Evolutionary conservation across 2,888 invertebrate species (phyloP), one percentile per base, ranked within the genome.

Genomic region (Napeogenes inachia): DNA sequence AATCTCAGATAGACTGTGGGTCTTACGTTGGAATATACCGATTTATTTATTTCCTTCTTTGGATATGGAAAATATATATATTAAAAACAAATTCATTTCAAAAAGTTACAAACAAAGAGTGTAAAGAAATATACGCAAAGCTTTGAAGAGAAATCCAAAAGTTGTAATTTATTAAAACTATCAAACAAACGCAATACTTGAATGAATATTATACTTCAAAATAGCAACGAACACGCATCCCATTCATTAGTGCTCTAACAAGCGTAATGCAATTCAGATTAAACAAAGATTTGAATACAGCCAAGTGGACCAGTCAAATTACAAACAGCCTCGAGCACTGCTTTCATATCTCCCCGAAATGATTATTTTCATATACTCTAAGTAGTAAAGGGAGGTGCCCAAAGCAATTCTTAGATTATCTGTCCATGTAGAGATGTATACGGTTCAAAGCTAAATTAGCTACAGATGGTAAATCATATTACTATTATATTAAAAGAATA

Each of bases 341-440:
- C 77, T 81, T 85, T 85, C 77, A 82, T 86, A 86, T 86, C 82
- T 79, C 82, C 81, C 83, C 75, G 73, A 81, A 84, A 85, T 83
- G 77, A 77, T 30, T 76, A 73, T 76, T 78, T 79, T 84, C 78
- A 85, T 82, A 81, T 81, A 77, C 79, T 78, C 76, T 78, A 81
- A 83, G 75, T 79, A 82, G 85, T 82, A 85, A 79, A 74, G 65
- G 68, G 77, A 79, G 80, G 64, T 55, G 78, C 85, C 78, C 61
- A 64, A 69, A 82, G 84, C 80, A 56, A 59, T 65, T 62, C 64
- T 65, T 55, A 68, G 70, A 68, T 68, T 68, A 50, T 50, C 8
- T 21, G 30, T 50, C 3, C 30, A 30, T 30, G 50, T 30, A 30
- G 8, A 13, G 13, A 30, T 8, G 30, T 35, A 35, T 35, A 4